Evolutionary conservation across 2,113 vertebrate species (phyloP).

Genomic region (Corythornis vintsioides): DNA sequence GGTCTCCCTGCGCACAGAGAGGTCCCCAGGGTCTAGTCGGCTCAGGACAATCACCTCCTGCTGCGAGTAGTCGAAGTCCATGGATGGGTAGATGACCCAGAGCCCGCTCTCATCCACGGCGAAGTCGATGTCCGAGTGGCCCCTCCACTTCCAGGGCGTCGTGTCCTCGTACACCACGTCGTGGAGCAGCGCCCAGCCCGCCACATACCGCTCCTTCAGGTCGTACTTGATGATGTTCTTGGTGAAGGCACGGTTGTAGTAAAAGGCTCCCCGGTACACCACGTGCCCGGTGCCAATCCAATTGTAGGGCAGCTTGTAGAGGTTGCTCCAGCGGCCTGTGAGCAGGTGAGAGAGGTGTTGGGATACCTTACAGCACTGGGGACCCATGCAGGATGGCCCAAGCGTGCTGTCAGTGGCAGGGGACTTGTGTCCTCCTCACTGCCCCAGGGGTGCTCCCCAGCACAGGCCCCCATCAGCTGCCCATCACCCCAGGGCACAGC

Average conservation of each 20-base stretch:
- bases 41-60: slow-evolving; percentile 92
- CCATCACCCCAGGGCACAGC: rapidly evolving
- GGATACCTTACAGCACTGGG: not conserved
- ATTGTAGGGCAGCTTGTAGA: slow-evolving; percentile 97
- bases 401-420: not conserved
- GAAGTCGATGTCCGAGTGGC: slow-evolving; percentile 96
- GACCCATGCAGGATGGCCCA: rapidly evolving
- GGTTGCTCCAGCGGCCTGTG: slow-evolving; percentile 94
- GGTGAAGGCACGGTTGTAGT: slow-evolving; percentile 97
- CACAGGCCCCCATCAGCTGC: not conserved
- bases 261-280: slow-evolving; percentile 93
- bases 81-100: slow-evolving; percentile 94
- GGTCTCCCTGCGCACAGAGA: slow-evolving; percentile 88
- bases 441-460: not conserved
- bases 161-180: slow-evolving; percentile 93
- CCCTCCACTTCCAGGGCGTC: slow-evolving; percentile 96
- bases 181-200: slow-evolving; percentile 89
- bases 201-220: slow-evolving; percentile 90
- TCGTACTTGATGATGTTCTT: slow-evolving; percentile 98
- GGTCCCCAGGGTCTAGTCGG: slow-evolving; percentile 89
- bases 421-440: not conserved
- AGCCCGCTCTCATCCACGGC: slow-evolving; percentile 96
- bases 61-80: slow-evolving; percentile 87
- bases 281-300: slow-evolving; percentile 98
- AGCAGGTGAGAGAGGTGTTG: rapidly evolving